These are phyloP conservation scores for Mimumesa dahlbomi DNA, from an alignment of 2,888 invertebrate genomes.

Conservation along the genomic window DNA sequence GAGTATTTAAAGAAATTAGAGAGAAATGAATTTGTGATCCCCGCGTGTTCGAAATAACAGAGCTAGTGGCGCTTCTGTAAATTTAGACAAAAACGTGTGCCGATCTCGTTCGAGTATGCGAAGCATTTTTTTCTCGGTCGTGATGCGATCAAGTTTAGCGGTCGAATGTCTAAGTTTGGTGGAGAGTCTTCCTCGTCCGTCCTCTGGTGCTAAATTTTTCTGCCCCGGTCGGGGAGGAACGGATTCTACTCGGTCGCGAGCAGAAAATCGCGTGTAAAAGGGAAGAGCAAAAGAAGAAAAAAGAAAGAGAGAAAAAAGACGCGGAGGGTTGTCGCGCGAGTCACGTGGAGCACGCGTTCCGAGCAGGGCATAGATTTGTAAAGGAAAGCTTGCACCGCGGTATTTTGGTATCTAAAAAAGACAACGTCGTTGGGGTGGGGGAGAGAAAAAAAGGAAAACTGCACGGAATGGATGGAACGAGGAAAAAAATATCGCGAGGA, in stretches of 20 bases:
- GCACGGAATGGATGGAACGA: constrained; percentile 14
- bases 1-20: no score
- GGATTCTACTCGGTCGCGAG: constrained; percentile 5
- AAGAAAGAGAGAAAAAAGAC: no score
- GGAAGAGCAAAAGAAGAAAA: neutral
- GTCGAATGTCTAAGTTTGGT: constrained; percentile 30
- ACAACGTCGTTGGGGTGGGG: neutral
- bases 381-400: constrained; percentile 50
- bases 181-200: constrained; percentile 30
- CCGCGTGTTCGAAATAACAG: no score
- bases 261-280: constrained; percentile 6
- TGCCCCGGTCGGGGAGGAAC: neutral
- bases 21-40: no score
- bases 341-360: constrained; percentile 4
- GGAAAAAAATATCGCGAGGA: constrained; percentile 21
- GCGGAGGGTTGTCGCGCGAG: constrained; percentile 1
- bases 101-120: neutral
- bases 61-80: no score
- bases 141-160: constrained; percentile 30
- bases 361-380: constrained; percentile 46
- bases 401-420: constrained; percentile 62
- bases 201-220: constrained; percentile 31
- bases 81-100: no score
- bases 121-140: constrained; percentile 12
- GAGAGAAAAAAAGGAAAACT: neutral